These are phyloP conservation scores for Diadumene lineata DNA, from an alignment of 92 coral and sea anemone species.

Conservation along the genomic window DNA sequence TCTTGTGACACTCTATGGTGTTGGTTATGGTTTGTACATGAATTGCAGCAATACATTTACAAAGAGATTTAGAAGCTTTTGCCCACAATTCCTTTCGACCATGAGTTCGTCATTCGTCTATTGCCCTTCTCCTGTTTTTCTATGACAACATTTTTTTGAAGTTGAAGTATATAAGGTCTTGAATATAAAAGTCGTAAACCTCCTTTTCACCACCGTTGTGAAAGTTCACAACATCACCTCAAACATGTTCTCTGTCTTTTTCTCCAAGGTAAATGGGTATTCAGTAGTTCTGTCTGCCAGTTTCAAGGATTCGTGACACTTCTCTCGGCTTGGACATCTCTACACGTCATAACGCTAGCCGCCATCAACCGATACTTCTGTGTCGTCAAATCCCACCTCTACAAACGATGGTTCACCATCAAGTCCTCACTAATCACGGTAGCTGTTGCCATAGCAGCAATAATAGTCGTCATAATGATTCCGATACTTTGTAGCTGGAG, in stretches of 20 bases:
- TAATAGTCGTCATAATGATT: slow-evolving; percentile 19
- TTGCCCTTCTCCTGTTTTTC: too few relatives aligned
- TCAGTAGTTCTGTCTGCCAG: slow-evolving; percentile 18
- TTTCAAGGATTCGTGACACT: slow-evolving; percentile 43
- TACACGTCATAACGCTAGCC: slow-evolving; percentile 44
- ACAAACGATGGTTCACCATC: slow-evolving; percentile 30
- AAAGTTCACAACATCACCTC: too few relatives aligned
- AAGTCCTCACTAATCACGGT: slow-evolving; percentile 24
- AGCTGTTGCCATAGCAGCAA: slow-evolving; percentile 1
- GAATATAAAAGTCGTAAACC: too few relatives aligned
- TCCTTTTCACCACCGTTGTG: too few relatives aligned
- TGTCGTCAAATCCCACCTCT: slow-evolving; percentile 34
- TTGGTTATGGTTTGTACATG: too few relatives aligned
- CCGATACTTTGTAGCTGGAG: slow-evolving; percentile 29
- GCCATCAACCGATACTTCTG: slow-evolving; percentile 57
- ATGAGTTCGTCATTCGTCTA: too few relatives aligned
- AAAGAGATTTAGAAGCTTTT: too few relatives aligned
- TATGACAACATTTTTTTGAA: too few relatives aligned
- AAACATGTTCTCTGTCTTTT: not conserved
- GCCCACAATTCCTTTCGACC: too few relatives aligned
- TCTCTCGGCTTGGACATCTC: slow-evolving; percentile 34
- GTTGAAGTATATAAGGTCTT: too few relatives aligned
- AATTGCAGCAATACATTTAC: too few relatives aligned
- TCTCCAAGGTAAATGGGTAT: slow-evolving; percentile 37
- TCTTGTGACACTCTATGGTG: too few relatives aligned